Percentiles rank a stretch among this genome's conserved stretches.
Evolutionary conservation across 2,888 invertebrate genomes (phyloP).

Genomic region (Poecilus cupreus): DNA sequence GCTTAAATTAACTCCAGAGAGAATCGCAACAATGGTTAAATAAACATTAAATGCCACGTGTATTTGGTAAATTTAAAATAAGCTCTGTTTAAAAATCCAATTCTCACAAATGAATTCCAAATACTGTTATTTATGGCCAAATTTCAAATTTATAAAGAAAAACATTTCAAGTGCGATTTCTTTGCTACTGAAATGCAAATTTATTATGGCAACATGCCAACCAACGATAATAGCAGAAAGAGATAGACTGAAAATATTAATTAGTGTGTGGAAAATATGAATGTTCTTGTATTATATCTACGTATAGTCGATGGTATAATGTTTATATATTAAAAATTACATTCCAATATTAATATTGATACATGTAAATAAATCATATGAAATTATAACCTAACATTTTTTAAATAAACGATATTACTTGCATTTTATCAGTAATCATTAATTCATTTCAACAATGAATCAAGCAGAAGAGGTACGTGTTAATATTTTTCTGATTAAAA

Average conservation of each 20-base stretch:
- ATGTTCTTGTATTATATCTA: conserved; percentile 1
- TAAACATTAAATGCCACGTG: conserved; percentile 1
- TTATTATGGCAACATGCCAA: conserved; percentile 34
- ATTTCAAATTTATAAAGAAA: not conserved
- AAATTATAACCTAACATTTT: conserved; percentile 37
- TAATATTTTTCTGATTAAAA: not conserved
- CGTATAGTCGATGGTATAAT: not conserved
- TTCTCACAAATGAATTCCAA: too few relatives aligned
- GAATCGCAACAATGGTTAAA: not conserved
- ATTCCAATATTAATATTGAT: conserved; percentile 17
- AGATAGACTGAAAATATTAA: conserved; percentile 26
- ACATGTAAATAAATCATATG: conserved; percentile 24
- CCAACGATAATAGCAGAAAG: conserved; percentile 1
- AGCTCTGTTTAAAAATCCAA: too few relatives aligned
- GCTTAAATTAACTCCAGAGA: too few relatives aligned
- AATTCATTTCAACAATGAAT: conserved; percentile 31
- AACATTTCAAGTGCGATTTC: not conserved
- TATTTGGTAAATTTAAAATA: not conserved
- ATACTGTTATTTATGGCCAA: too few relatives aligned
- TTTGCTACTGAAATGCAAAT: not conserved
- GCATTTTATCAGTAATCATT: conserved; percentile 13
- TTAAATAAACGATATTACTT: conserved; percentile 27
- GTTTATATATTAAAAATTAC: not conserved
- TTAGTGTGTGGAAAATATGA: not conserved
- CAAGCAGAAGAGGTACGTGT: conserved; percentile 43